A percentile compares a stretch with the other conserved stretches of the same genome.
Conservation (phyloP, 2,888 invertebrate genomes). For the Pomacea canaliculata region DNA sequence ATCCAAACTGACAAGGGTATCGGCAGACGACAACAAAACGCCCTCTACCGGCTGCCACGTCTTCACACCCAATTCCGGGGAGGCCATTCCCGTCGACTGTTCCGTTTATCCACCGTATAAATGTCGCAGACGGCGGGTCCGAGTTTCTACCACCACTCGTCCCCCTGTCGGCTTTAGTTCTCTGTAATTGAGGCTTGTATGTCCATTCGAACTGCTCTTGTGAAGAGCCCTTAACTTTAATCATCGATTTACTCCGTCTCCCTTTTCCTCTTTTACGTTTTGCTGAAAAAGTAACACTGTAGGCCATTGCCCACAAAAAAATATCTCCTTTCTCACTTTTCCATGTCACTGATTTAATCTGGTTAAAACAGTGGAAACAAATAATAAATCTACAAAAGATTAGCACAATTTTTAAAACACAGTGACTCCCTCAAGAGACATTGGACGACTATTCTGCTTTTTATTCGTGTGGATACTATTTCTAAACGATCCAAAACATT, state of each 20-base stretch:
- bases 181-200: slow-evolving; percentile 23
- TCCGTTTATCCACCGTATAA: too few species aligned
- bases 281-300: too few species aligned
- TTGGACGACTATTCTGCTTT: too few species aligned
- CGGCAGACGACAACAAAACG: slow-evolving; percentile 28
- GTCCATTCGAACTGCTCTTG: slow-evolving; percentile 14
- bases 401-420: too few species aligned
- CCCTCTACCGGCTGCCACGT: slow-evolving; percentile 24
- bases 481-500: too few species aligned
- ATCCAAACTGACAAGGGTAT: slow-evolving; percentile 16
- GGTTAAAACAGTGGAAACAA: not conserved
- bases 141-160: slow-evolving; percentile 19
- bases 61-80: slow-evolving; percentile 22
- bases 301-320: too few species aligned
- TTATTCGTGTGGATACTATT: too few species aligned
- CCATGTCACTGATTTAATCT: not conserved
- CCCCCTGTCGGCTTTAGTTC: slow-evolving; percentile 24
- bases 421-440: too few species aligned
- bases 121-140: not conserved
- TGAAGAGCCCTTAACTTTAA: not conserved
- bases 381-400: too few species aligned
- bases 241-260: not conserved
- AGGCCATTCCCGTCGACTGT: slow-evolving; percentile 6
- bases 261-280: not conserved
- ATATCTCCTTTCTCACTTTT: not conserved